These are phyloP conservation scores for Saguinus imperator DNA, from an alignment of 2,113 vertebrate genomes.

Conservation along the genomic window DNA sequence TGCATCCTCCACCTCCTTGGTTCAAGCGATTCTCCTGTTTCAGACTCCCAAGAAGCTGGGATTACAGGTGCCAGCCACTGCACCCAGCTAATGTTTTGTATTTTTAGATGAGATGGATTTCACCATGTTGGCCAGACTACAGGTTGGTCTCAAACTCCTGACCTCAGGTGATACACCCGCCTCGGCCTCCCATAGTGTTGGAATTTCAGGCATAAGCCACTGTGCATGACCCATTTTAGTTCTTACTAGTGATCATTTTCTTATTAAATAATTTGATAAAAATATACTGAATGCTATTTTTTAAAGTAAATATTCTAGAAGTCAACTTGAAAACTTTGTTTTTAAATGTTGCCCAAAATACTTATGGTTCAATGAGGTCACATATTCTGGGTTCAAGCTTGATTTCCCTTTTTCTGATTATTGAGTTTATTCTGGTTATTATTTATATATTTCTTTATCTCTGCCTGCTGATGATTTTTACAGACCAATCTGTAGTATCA, in stretches of 20 bases:
- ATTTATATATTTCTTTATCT: neutral
- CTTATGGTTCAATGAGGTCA: neutral
- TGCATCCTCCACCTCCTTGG: no score
- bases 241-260: neutral
- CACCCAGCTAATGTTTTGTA: no score
- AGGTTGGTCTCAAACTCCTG: no score
- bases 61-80: no score
- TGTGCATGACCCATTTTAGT: rapidly evolving
- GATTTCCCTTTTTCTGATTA: neutral
- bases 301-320: neutral
- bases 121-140: no score
- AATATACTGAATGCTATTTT: neutral
- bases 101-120: no score
- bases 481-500: neutral
- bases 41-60: no score
- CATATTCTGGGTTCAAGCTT: neutral
- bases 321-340: neutral
- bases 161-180: no score
- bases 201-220: no score
- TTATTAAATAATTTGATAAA: neutral
- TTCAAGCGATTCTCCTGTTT: no score
- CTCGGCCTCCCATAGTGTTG: no score
- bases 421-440: neutral
- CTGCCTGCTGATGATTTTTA: neutral
- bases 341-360: neutral